Conservation (phyloP, 2,888 invertebrate genomes). For the Pyrocoelia pectoralis region DNA sequence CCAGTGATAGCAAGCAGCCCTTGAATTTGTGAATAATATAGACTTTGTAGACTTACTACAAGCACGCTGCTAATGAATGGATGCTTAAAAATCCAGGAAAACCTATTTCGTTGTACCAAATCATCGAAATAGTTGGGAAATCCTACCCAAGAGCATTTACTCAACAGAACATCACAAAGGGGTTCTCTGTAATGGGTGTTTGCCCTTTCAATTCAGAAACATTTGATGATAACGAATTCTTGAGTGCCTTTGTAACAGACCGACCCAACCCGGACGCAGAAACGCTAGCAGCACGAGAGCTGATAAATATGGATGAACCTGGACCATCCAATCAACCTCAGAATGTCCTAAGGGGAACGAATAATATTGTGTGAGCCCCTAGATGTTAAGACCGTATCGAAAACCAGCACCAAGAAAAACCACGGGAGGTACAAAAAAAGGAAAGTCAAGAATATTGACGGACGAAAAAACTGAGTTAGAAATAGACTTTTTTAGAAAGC, state of each 20-base stretch:
- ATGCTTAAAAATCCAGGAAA: slow-evolving; percentile 6
- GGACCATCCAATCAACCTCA: slow-evolving; percentile 8
- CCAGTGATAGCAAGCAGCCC: too few relatives aligned
- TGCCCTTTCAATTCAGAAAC: slow-evolving; percentile 4
- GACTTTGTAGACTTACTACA: slow-evolving; percentile 6
- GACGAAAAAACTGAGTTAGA: slow-evolving; percentile 28
- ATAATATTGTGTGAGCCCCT: neutral
- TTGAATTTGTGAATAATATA: too few relatives aligned
- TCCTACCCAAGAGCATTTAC: too few relatives aligned
- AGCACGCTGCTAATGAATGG: neutral
- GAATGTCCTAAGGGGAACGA: neutral
- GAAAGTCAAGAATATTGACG: slow-evolving; percentile 27
- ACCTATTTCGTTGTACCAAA: slow-evolving; percentile 3
- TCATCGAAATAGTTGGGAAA: neutral
- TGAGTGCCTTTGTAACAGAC: slow-evolving; percentile 6
- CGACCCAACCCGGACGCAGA: slow-evolving; percentile 5
- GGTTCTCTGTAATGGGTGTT: slow-evolving; percentile 1
- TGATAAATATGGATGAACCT: slow-evolving; percentile 6
- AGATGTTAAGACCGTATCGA: slow-evolving; percentile 6
- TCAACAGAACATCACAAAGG: slow-evolving; percentile 2
- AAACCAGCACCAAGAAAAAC: neutral
- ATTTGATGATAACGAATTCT: slow-evolving; percentile 13
- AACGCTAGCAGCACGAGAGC: neutral
- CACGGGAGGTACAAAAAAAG: neutral
- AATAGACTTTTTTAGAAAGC: slow-evolving; percentile 24